phyloP scores from a whole-genome alignment of 2,888 invertebrate species.

The Eilema sororculum region DNA sequence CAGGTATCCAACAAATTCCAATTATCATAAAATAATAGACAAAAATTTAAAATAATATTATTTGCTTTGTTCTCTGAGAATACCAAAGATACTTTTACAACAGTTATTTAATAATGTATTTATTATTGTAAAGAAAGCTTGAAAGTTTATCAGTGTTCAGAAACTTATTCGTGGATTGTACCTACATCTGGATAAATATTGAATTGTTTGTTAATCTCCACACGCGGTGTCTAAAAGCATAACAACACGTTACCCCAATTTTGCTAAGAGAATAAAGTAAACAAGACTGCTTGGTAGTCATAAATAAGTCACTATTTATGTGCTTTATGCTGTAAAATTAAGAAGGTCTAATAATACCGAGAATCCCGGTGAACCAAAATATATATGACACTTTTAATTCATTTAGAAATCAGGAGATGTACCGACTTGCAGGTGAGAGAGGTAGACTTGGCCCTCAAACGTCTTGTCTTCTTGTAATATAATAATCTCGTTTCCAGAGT shows the following conservation, averaged over 20 bases:
- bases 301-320: conserved; percentile 5
- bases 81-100: neutral
- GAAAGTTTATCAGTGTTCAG: neutral
- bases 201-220: neutral
- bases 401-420: too few relatives aligned
- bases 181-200: neutral
- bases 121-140: neutral
- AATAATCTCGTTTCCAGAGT: neutral
- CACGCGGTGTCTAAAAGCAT: neutral
- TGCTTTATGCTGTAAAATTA: too few relatives aligned
- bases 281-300: neutral
- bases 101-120: neutral
- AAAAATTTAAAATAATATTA: neutral
- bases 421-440: too few relatives aligned
- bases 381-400: neutral
- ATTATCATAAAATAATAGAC: neutral
- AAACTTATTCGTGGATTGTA: neutral
- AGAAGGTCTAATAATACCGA: neutral
- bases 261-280: conserved; percentile 5
- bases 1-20: neutral
- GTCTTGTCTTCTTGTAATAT: neutral
- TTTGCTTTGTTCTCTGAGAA: neutral
- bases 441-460: too few relatives aligned
- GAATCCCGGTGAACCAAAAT: neutral
- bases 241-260: conserved; percentile 5